Conservation (phyloP, 92 coral and sea anemone genomes). For the Plumapathes pennacea region DNA sequence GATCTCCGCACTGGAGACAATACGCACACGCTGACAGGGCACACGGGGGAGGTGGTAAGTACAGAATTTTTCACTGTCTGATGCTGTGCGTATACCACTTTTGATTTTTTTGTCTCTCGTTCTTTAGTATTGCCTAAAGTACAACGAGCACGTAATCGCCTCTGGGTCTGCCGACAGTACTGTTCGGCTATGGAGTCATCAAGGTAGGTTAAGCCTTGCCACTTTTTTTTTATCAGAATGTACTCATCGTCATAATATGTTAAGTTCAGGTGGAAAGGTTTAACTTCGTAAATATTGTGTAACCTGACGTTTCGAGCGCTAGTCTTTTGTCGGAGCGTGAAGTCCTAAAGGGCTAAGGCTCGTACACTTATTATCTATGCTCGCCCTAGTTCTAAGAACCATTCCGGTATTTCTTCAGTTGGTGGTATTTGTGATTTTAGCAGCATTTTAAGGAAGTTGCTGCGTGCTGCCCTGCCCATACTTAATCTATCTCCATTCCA, state of each 20-base stretch:
- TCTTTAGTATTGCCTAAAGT: constrained; percentile 58
- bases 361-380: too few species aligned
- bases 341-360: too few species aligned
- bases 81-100: not conserved
- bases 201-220: constrained; percentile 23
- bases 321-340: too few species aligned
- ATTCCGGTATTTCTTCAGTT: too few species aligned
- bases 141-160: constrained; percentile 45
- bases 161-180: constrained; percentile 79
- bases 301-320: too few species aligned
- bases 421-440: too few species aligned
- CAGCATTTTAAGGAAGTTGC: too few species aligned
- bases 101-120: not conserved
- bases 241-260: not conserved
- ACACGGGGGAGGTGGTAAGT: constrained; percentile 71
- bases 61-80: not conserved
- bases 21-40: constrained; percentile 37
- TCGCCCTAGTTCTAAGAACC: too few species aligned
- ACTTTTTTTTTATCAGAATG: not conserved
- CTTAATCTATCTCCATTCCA: too few species aligned
- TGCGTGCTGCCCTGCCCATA: too few species aligned
- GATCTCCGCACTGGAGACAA: constrained; percentile 55
- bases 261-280: too few species aligned
- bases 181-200: constrained; percentile 62
- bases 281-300: too few species aligned